Conservation (phyloP, 2,113 vertebrate species). For the Otocyon megalotis region DNA sequence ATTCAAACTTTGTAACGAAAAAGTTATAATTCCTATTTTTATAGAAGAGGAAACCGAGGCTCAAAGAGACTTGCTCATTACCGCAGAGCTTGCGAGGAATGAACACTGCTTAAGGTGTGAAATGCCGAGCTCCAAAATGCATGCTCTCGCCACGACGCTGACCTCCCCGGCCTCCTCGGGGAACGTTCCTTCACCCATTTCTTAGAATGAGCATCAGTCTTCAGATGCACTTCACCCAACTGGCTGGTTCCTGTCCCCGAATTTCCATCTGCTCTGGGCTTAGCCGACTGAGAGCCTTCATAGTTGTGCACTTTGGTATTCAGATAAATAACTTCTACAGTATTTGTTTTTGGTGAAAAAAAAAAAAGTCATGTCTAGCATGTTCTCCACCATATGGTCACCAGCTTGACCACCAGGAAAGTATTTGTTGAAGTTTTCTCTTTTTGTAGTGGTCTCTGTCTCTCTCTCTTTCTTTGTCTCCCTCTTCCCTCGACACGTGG, state of each 20-base stretch:
- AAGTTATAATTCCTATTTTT: not conserved
- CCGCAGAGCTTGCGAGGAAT: not conserved
- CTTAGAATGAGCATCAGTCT: not conserved
- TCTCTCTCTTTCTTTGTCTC: not conserved
- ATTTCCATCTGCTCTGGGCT: not conserved
- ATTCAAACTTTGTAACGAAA: not conserved
- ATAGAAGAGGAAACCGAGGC: not conserved
- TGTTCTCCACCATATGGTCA: not conserved
- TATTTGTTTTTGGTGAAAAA: not conserved
- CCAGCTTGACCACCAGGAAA: not conserved
- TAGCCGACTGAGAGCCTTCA: not conserved
- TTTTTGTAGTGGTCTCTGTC: not conserved
- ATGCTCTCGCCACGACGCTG: not conserved
- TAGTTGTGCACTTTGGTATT: not conserved
- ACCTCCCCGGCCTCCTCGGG: not conserved
- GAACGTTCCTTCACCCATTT: not conserved
- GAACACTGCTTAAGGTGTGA: not conserved
- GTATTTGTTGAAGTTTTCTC: not conserved
- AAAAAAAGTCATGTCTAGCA: not conserved
- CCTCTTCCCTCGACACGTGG: not conserved
- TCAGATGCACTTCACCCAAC: not conserved
- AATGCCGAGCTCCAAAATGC: not conserved
- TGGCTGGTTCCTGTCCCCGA: not conserved
- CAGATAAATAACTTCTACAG: not conserved
- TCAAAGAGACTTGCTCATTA: not conserved